Evolutionary conservation across 2,113 vertebrate species (phyloP).

Genomic region (Otis tarda): DNA sequence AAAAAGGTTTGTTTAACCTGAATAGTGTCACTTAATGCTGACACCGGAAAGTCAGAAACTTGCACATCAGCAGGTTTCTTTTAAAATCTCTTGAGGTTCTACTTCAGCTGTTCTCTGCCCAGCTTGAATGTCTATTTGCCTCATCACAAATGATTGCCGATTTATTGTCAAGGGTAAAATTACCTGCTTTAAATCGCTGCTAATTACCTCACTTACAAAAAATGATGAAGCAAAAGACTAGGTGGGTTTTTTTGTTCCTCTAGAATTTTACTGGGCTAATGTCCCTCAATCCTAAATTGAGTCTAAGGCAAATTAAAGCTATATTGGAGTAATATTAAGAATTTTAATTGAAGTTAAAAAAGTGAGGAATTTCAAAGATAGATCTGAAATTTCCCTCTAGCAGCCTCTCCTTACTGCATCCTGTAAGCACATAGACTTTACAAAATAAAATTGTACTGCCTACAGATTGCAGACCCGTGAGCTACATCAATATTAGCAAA

Average conservation of each 20-base stretch:
- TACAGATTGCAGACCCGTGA: background rate
- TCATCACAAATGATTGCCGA: constrained; percentile 50
- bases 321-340: background rate
- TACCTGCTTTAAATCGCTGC: constrained; percentile 43
- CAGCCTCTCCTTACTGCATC: background rate
- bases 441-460: background rate
- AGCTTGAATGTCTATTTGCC: constrained; percentile 59
- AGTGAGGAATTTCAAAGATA: background rate
- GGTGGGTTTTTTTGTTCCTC: background rate
- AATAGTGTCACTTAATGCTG: constrained; percentile 61
- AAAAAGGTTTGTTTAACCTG: constrained; percentile 59
- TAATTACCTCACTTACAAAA: constrained; percentile 64
- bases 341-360: background rate
- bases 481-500: background rate
- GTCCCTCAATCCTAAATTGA: constrained; percentile 15
- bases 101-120: constrained; percentile 50
- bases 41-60: constrained; percentile 60
- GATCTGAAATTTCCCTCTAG: background rate
- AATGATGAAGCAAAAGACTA: background rate
- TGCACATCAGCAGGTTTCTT: constrained; percentile 69
- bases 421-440: background rate
- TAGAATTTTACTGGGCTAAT: background rate
- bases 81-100: constrained; percentile 66
- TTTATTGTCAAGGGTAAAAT: constrained; percentile 68
- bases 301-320: constrained; percentile 29